Base-by-base conservation (phyloP, 2,113 vertebrate species). In the Dissostichus mawsoni region DNA sequence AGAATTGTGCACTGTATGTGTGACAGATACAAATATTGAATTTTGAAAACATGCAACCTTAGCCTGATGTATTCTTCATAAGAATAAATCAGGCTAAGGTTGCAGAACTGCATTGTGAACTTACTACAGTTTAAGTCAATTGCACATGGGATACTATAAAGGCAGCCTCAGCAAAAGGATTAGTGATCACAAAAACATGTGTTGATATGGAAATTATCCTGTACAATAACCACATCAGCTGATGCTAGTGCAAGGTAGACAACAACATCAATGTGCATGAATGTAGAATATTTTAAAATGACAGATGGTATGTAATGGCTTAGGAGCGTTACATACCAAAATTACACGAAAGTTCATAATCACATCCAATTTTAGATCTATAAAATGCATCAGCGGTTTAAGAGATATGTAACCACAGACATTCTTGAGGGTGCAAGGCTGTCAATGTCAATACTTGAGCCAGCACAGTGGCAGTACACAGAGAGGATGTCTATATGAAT, bases 271-370 rank as follows among this genome's bases (percentile, higher is more conserved):
- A 9, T 25, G 33, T 64, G 11, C 53, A 11, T 44, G 33, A 33
- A 52, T 13, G 25, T 14, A 41, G 25, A 59, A 50, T 12, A 18
- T 50, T 71, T 61, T 36, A 72, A 25, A 82, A 66, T 72, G 66
- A 36, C 69, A 85, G 70, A 36, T 18, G 53, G 13, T 64, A 72
- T 82, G 29, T 71, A 87, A 41, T 41, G 36, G 36, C 20, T 41
- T 2, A 33, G 17, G 56, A 58, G 18, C 9, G 16, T 44, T 14
- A 8, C 50, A 41, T 57, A 18, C 41, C 14, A 17, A 56, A 1
- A 20, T 5, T 44, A 47, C 47, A 69, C 13, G 29, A 3, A 36
- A 11, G 23, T 56, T 55, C 45, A 33, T 53, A 66, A 59, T 74
- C n/a, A 44, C 50, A 17, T 56, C 18, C 25, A 18, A 48, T 25